A percentile compares a stretch with the other conserved stretches of the same genome.
Evolutionary conservation across 2,888 invertebrate genomes (phyloP).

Genomic region (Venusia cambrica): DNA sequence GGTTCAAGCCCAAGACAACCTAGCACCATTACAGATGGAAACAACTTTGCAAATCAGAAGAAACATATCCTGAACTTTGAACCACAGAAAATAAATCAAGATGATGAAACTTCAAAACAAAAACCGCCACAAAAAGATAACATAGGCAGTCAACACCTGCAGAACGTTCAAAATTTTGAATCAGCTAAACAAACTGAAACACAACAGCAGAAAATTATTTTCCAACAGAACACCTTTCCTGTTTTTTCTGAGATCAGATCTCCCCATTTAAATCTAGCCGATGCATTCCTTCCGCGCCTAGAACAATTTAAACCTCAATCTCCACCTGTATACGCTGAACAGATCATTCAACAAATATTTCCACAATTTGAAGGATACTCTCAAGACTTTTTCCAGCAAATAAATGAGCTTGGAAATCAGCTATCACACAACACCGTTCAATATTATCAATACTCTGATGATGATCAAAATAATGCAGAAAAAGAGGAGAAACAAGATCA

Average conservation of each 20-base stretch:
- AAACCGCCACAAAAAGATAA: not conserved
- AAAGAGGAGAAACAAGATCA: constrained; percentile 2
- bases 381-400: constrained; percentile 26
- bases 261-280: constrained; percentile 2
- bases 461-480: constrained; percentile 1
- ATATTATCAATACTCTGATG: constrained; percentile 3
- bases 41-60: not conserved
- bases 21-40: not conserved
- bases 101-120: not conserved
- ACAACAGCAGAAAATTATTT: not conserved
- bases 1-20: not conserved
- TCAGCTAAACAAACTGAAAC: constrained; percentile 3
- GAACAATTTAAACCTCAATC: constrained; percentile 7
- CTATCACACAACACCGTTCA: constrained; percentile 6
- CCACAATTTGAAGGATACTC: constrained; percentile 20
- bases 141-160: constrained; percentile 13
- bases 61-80: constrained; percentile 2
- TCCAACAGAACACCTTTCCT: constrained; percentile 6
- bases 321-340: constrained; percentile 18
- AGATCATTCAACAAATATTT: constrained; percentile 22
- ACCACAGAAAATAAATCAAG: constrained; percentile 4
- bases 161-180: constrained; percentile 8
- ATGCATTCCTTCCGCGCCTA: constrained; percentile 12
- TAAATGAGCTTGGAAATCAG: constrained; percentile 21
- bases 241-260: constrained; percentile 4